Evolutionary conservation across 2,888 invertebrate species (phyloP), one percentile per base, ranked within the genome.

Genomic region (Nesidiocoris tenuis): DNA sequence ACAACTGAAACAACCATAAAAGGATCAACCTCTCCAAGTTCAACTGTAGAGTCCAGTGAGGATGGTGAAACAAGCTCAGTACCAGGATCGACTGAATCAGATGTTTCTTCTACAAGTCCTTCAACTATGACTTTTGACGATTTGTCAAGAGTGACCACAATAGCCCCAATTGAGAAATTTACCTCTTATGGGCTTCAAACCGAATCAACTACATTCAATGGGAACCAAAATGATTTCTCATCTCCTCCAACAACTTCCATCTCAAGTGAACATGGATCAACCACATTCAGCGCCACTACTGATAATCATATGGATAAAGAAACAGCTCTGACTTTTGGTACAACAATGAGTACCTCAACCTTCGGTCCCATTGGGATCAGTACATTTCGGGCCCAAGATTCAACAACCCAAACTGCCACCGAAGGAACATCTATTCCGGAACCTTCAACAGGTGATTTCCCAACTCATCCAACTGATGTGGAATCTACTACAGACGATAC

Each of bases 401-500:
- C 65, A n/a, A 64, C 59, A 7, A 12, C 39, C 39, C 39, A 39
- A 59, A 7, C 21, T 12, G 55, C 55, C 12, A 68, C 68, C 12
- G 2, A 2, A 70, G 71, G 9, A 57, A 17, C 21, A 64, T n/a
- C 74, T 17, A 72, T 56, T 61, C 17, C 19, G 55, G 2, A 21
- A 22, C 2, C 23, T 23, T 72, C 72, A 22, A 76, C 77, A 67
- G 16, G 7, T 21, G 21, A 12, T 21, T 16, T 21, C 63, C 3
- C 39, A 39, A 39, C 39, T 39, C 5, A 3, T 39, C 39, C 3
- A 12, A 39, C 39, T 7, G 39, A 3, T 39, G 12, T 39, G 39
- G 39, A 39, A 39, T 39, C 39, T 39, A 39, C 5, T 39, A 39
- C 39, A 7, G 39, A 39, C 5, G 3, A 7, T 39, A 39, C 39